phyloP scores from a whole-genome alignment of 2,797 vertebrate species.

The Dryobates pubescens region DNA sequence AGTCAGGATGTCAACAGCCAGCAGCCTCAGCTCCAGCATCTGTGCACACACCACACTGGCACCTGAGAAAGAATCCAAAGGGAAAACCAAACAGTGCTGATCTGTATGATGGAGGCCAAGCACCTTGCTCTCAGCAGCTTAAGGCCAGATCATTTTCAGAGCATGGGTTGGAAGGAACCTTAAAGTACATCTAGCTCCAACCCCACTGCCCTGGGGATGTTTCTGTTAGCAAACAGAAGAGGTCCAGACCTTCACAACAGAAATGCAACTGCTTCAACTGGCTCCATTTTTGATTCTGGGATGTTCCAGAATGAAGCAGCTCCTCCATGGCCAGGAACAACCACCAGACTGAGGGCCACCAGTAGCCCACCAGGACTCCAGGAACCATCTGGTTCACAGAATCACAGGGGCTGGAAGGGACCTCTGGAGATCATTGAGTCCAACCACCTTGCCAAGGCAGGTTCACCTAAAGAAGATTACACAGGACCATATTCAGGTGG shows the following conservation, averaged over 20 bases:
- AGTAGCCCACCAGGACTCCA: fast-evolving
- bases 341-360: not conserved
- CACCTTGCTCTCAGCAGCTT: not conserved
- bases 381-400: not conserved
- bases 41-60: not conserved
- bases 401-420: no score
- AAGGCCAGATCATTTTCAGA: not conserved
- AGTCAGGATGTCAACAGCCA: not conserved
- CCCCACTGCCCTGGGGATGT: no score
- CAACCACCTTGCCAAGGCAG: no score
- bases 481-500: no score
- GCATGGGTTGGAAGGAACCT: no score
- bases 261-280: not conserved
- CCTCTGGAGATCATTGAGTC: no score
- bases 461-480: no score
- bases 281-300: not conserved
- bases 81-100: not conserved
- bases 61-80: not conserved
- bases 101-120: not conserved
- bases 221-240: not conserved
- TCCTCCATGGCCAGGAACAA: not conserved
- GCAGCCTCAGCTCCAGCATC: not conserved
- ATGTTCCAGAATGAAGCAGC: not conserved
- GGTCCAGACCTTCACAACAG: not conserved
- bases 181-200: no score